Percentiles rank a stretch among this genome's conserved stretches.
Conservation (phyloP, 2,113 vertebrate genomes). For the Dolichotis patagonum region DNA sequence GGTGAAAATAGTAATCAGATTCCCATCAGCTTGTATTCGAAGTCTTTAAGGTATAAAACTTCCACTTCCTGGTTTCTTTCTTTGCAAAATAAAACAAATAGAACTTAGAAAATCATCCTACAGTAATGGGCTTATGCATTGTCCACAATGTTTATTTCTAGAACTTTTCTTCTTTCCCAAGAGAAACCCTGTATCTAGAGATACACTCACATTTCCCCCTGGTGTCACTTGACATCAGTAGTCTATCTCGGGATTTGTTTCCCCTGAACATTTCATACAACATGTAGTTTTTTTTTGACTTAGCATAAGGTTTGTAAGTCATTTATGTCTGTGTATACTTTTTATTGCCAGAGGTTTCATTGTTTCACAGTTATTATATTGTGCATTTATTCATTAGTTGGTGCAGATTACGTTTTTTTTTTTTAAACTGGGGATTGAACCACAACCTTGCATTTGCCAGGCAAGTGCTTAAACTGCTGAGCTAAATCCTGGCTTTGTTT, state of each 20-base stretch:
- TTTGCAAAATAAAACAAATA: slow-evolving; percentile 38
- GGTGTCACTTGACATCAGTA: not conserved
- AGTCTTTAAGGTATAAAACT: slow-evolving; percentile 89
- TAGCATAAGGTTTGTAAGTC: not conserved
- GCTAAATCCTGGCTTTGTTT: not conserved
- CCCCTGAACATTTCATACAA: not conserved
- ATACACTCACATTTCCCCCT: not conserved
- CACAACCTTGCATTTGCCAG: too few species aligned
- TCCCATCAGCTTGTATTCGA: slow-evolving; percentile 93
- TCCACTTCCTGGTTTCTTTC: slow-evolving; percentile 26
- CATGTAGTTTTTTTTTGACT: not conserved
- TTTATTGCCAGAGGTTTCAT: not conserved
- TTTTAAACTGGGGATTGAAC: not conserved
- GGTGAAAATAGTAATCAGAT: slow-evolving; percentile 87
- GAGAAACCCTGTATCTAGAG: not conserved
- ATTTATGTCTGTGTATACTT: not conserved
- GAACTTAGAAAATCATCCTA: not conserved
- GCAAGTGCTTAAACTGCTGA: too few species aligned
- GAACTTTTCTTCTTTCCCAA: not conserved
- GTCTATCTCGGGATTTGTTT: not conserved
- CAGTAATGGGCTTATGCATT: not conserved
- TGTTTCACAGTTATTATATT: not conserved
- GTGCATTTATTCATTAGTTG: not conserved
- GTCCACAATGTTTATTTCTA: not conserved
- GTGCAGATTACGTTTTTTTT: not conserved